Percentiles rank a stretch among this genome's conserved stretches.
Evolutionary conservation across 1,140 invertebrate species (phyloP).

Genomic region (Tachypleus tridentatus): DNA sequence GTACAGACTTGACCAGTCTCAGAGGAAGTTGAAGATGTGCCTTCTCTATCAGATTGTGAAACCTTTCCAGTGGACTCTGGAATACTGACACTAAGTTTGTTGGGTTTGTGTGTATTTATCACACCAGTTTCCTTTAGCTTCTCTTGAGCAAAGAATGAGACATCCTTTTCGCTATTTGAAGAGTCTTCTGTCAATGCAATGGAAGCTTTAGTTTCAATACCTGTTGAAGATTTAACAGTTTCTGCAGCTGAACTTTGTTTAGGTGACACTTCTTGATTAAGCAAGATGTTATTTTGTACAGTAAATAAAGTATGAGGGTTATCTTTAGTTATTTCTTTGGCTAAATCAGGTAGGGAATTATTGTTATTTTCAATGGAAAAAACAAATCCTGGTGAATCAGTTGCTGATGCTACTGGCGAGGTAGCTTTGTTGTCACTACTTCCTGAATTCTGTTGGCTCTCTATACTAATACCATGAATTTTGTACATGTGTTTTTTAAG

Average conservation of each 20-base stretch:
- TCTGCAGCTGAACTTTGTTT: conserved; percentile 12
- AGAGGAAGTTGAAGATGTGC: too few species aligned
- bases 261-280: conserved; percentile 61
- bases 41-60: too few species aligned
- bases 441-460: conserved; percentile 12
- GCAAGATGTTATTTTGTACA: conserved; percentile 53
- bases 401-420: conserved; percentile 5
- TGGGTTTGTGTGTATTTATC: conserved; percentile 76
- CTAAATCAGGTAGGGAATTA: conserved; percentile 12
- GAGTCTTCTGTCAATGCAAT: conserved; percentile 14
- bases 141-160: conserved; percentile 45
- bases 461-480: conserved; percentile 62
- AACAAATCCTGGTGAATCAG: not conserved
- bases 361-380: conserved; percentile 2
- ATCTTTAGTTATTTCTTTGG: not conserved
- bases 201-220: conserved; percentile 7
- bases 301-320: conserved; percentile 1
- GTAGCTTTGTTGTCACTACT: not conserved
- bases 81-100: conserved; percentile 42
- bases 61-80: conserved; percentile 20
- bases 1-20: too few species aligned
- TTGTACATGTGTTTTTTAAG: conserved; percentile 93
- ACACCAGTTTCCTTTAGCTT: conserved; percentile 60
- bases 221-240: conserved; percentile 2
- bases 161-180: conserved; percentile 11